phyloP scores from a whole-genome alignment of 2,797 vertebrate genomes.

The Phaenicophaeus curvirostris region DNA sequence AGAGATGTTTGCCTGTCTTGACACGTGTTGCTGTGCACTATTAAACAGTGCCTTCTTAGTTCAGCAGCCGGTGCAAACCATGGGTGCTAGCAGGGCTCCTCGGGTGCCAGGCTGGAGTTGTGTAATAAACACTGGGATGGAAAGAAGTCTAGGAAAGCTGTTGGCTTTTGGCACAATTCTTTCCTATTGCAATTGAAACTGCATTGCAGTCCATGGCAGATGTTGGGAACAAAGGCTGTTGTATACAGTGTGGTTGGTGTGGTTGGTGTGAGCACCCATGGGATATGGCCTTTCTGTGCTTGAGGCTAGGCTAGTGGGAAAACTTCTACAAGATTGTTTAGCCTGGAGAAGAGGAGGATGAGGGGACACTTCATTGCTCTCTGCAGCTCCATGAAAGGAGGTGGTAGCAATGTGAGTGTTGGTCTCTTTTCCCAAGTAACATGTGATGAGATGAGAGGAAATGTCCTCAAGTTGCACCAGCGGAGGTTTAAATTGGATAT shows the following conservation, averaged over 20 bases:
- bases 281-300: neutral
- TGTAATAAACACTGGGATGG: slow-evolving; percentile 11
- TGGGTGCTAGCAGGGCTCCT: neutral
- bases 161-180: slow-evolving; percentile 46
- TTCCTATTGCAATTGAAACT: slow-evolving; percentile 46
- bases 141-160: slow-evolving; percentile 48
- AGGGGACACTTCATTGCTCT: too few species aligned
- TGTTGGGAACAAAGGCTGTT: neutral
- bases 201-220: neutral
- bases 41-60: neutral
- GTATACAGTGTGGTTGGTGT: neutral
- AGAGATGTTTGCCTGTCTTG: neutral
- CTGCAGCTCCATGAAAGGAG: too few species aligned
- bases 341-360: too few species aligned
- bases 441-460: too few species aligned
- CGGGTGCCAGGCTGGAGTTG: neutral
- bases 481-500: too few species aligned
- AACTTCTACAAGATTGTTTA: neutral
- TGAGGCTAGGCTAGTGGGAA: neutral
- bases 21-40: neutral
- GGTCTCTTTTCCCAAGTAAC: too few species aligned
- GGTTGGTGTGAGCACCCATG: neutral
- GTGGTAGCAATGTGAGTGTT: too few species aligned
- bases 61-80: neutral
- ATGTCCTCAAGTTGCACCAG: too few species aligned